Evolutionary conservation across 92 coral and sea anemone genomes (phyloP).

Genomic region (Epizoanthus illoricatus): DNA sequence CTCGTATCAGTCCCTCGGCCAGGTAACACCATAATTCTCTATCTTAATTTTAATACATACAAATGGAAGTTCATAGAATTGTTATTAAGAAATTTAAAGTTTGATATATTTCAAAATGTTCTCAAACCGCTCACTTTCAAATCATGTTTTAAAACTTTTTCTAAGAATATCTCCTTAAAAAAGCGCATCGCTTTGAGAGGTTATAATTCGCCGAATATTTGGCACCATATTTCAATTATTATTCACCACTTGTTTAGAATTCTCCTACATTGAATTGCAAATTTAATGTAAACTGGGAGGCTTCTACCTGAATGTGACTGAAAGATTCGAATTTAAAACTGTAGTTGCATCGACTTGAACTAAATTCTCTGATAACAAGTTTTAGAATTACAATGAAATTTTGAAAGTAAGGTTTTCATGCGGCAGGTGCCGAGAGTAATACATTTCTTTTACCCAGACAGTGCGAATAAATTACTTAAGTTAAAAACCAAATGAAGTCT

Average conservation of each 20-base stretch:
- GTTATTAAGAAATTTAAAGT: neutral
- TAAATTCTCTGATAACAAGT: neutral
- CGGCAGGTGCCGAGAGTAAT: conserved; percentile 21
- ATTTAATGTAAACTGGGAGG: neutral
- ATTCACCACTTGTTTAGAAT: neutral
- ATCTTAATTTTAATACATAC: neutral
- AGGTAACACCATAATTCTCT: too few relatives aligned
- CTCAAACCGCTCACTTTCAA: neutral
- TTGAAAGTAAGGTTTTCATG: neutral
- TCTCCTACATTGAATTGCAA: neutral
- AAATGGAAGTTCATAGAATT: neutral
- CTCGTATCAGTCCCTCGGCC: neutral
- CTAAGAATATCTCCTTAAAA: neutral
- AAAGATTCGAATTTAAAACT: neutral
- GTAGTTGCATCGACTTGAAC: neutral
- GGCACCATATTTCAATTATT: neutral
- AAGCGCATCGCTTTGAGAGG: neutral
- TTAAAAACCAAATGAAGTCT: conserved; percentile 21
- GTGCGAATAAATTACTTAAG: conserved; percentile 31
- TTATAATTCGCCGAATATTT: neutral
- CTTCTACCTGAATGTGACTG: neutral
- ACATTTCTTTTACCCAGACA: conserved; percentile 9
- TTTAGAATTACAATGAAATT: neutral
- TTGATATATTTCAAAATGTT: neutral
- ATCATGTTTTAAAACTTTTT: neutral